A percentile compares a stretch with the other conserved stretches of the same genome.
Evolutionary conservation across 2,113 vertebrate species (phyloP).

Genomic region (Scortum barcoo): DNA sequence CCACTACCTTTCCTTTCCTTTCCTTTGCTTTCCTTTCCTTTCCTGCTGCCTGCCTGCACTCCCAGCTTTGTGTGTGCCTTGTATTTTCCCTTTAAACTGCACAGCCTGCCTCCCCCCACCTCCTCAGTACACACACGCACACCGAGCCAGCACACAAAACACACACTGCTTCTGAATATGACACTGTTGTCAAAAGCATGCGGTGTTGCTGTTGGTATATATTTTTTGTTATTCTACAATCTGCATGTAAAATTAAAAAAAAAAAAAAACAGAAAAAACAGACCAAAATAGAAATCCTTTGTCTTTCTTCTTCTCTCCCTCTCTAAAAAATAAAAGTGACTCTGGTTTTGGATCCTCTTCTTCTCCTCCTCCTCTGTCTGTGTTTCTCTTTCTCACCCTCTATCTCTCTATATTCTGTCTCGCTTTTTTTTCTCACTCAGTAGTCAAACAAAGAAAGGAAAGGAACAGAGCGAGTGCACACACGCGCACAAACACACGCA

Average conservation of each 20-base stretch:
- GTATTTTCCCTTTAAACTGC: conserved; percentile 83
- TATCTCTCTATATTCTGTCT: conserved; percentile 79
- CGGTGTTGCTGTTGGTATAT: conserved; percentile 31
- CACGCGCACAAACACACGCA: conserved; percentile 68
- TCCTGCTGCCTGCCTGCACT: conserved; percentile 62
- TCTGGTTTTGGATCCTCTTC: conserved; percentile 60
- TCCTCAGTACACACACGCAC: conserved; percentile 57
- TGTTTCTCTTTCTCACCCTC: conserved; percentile 72
- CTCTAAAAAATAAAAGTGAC: conserved; percentile 55
- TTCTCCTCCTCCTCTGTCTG: conserved; percentile 37
- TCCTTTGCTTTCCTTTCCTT: conserved; percentile 7
- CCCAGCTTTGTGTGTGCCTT: conserved; percentile 79
- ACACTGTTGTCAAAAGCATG: conserved; percentile 71
- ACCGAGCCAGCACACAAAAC: conserved; percentile 65
- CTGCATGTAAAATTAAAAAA: conserved; percentile 23
- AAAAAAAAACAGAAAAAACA: neutral
- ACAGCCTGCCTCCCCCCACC: conserved; percentile 69
- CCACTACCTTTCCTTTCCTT: conserved; percentile 52
- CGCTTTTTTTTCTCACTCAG: conserved; percentile 78
- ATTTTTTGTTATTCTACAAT: conserved; percentile 47
- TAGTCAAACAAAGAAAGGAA: conserved; percentile 90
- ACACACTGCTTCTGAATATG: conserved; percentile 68
- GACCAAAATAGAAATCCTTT: conserved; percentile 68
- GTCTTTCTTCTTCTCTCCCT: conserved; percentile 45
- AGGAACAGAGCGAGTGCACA: conserved; percentile 81